Percentiles rank a stretch among this genome's conserved stretches.
Evolutionary conservation across 1,140 invertebrate species (phyloP).

Genomic region (Aplysia californica): DNA sequence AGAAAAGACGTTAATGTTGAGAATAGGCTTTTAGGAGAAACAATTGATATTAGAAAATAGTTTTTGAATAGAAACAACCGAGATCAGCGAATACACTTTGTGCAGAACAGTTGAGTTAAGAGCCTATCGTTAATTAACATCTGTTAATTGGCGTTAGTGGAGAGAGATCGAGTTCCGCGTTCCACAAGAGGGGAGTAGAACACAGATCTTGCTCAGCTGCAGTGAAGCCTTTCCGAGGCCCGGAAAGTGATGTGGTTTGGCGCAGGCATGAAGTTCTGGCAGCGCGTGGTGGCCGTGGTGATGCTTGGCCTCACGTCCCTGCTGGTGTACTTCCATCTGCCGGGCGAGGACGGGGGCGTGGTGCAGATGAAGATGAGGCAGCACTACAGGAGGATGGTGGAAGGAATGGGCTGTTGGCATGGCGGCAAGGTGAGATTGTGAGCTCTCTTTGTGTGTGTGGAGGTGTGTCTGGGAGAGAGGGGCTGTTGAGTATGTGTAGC

Average conservation of each 20-base stretch:
- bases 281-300: slow-evolving; percentile 5
- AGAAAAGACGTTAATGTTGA: too few species aligned
- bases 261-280: slow-evolving; percentile 20
- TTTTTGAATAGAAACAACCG: too few species aligned
- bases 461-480: neutral
- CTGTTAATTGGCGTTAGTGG: neutral
- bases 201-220: neutral
- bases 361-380: neutral
- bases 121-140: neutral
- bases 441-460: neutral
- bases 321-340: slow-evolving; percentile 6
- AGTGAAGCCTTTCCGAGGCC: neutral
- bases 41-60: too few species aligned
- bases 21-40: too few species aligned
- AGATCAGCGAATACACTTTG: too few species aligned
- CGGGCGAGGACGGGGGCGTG: neutral
- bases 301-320: neutral
- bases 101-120: neutral
- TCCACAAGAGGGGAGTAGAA: neutral
- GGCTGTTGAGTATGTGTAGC: too few species aligned
- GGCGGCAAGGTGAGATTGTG: neutral
- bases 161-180: too few species aligned
- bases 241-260: neutral
- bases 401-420: neutral
- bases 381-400: slow-evolving; percentile 8